Conservation (phyloP, 1,140 invertebrate genomes). For the Drosophila ogumai region DNA sequence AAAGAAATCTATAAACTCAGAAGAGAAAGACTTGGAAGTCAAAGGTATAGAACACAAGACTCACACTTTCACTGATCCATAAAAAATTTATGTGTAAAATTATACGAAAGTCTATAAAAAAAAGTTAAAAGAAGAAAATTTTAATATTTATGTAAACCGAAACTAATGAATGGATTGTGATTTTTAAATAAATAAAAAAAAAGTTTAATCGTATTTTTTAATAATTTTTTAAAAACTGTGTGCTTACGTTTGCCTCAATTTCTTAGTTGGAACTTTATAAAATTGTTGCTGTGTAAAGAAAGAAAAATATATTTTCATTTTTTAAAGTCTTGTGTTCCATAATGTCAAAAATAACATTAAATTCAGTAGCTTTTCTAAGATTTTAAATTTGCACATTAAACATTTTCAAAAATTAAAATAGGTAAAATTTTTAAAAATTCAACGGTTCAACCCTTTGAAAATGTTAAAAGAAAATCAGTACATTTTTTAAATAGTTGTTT, state of each 20-base stretch:
- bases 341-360: no score
- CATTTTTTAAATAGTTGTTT: neutral
- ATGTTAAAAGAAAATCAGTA: neutral
- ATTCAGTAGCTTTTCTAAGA: no score
- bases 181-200: neutral
- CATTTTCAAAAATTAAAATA: no score
- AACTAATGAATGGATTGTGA: neutral
- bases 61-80: constrained; percentile 42
- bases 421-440: no score
- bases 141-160: neutral
- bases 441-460: neutral
- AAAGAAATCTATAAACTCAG: constrained; percentile 15
- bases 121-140: neutral
- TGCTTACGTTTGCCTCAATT: neutral
- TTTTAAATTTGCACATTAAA: no score
- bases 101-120: neutral
- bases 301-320: no score
- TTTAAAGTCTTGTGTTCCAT: no score
- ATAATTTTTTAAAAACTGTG: neutral
- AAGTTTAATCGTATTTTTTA: neutral
- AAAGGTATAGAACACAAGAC: constrained; percentile 15
- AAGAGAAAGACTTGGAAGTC: neutral
- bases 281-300: no score
- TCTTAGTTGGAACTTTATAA: no score
- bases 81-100: neutral